These are phyloP conservation scores for Halesus radiatus DNA, from an alignment of 1,140 invertebrate genomes.

Conservation along the genomic window DNA sequence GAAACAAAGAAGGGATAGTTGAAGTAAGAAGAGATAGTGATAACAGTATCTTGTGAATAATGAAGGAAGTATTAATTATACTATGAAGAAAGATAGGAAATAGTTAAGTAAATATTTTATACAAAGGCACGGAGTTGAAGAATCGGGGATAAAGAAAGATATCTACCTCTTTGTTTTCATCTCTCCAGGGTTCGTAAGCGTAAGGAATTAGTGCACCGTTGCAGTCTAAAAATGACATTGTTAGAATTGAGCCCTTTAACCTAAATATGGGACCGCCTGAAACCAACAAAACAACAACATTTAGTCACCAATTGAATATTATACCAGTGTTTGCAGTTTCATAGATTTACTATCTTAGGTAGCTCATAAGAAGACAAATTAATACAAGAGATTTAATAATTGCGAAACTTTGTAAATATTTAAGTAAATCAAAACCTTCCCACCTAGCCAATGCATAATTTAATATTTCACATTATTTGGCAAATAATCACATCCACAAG, in stretches of 20 bases:
- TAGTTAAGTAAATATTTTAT: slow-evolving; percentile 14
- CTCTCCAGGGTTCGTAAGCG: slow-evolving; percentile 89
- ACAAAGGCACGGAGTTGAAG: slow-evolving; percentile 29
- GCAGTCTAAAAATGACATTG: slow-evolving; percentile 96
- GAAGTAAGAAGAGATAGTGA: slow-evolving; percentile 31
- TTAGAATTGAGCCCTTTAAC: slow-evolving; percentile 92
- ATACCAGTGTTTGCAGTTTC: too few species aligned
- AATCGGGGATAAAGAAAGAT: background rate
- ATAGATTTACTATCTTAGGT: too few species aligned
- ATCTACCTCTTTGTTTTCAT: slow-evolving; percentile 76
- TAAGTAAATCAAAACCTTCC: too few species aligned
- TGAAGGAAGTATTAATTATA: slow-evolving; percentile 13
- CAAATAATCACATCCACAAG: too few species aligned
- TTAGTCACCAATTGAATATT: background rate
- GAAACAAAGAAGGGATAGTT: slow-evolving; percentile 2
- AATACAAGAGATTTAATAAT: too few species aligned
- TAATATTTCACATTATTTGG: too few species aligned
- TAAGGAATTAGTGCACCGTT: slow-evolving; percentile 89
- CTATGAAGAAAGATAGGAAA: slow-evolving; percentile 27
- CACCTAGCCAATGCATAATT: too few species aligned
- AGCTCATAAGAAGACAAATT: too few species aligned
- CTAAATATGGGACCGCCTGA: slow-evolving; percentile 92
- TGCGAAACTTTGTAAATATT: too few species aligned
- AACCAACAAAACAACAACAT: slow-evolving; percentile 51
- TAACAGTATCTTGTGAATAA: slow-evolving; percentile 32